phyloP scores from a whole-genome alignment of 2,113 vertebrate genomes.

The Cercopithecus mona region DNA sequence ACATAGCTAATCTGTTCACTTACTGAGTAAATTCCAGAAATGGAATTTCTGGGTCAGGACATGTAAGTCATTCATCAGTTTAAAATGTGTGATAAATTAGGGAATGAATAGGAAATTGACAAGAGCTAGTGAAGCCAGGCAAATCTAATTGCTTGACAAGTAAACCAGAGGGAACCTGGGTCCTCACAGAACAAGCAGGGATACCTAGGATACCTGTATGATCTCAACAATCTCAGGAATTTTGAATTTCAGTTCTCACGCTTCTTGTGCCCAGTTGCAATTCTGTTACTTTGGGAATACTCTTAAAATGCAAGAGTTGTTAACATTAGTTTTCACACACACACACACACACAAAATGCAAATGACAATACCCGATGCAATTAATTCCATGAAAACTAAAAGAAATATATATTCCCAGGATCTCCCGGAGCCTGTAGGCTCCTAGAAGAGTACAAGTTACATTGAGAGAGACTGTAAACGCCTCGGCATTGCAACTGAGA shows the following conservation, averaged over 20 bases:
- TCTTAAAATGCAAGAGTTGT: not conserved
- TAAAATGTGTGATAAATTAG: not conserved
- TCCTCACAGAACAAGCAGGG: not conserved
- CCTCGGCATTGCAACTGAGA: not conserved
- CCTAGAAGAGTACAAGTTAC: not conserved
- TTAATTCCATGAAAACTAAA: not conserved
- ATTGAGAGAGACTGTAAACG: not conserved
- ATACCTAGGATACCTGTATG: not conserved
- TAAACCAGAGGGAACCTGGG: not conserved
- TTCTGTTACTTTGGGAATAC: not conserved
- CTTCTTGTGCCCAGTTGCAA: not conserved
- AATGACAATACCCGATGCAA: not conserved
- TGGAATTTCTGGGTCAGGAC: not conserved
- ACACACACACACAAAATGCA: not conserved
- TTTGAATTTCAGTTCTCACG: not conserved
- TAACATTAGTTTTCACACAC: not conserved
- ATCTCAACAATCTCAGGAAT: rapidly evolving
- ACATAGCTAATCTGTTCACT: not conserved
- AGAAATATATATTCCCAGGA: not conserved
- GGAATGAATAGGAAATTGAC: not conserved
- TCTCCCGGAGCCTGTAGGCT: not conserved
- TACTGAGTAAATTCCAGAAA: not conserved
- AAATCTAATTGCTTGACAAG: not conserved
- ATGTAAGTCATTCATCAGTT: not conserved
- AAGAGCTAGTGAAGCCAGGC: not conserved